Conservation (phyloP, 2,888 invertebrate genomes). For the Quadroppia sp. region DNA sequence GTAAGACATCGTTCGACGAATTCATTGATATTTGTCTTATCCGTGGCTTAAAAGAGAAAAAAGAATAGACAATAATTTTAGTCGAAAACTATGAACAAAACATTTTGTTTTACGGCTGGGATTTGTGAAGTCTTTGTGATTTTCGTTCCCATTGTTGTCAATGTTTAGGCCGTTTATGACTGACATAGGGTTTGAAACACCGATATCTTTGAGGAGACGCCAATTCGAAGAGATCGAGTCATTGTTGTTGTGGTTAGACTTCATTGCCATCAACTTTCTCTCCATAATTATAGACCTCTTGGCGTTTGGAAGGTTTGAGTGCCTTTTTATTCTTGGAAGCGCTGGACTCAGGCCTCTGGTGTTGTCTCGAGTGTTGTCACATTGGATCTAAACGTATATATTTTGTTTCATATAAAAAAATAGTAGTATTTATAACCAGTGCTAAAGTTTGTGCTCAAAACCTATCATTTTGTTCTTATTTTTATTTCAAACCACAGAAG, state of each 20-base stretch:
- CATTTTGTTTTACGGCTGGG: constrained; percentile 1
- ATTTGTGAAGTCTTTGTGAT: not conserved
- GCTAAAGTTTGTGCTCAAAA: constrained; percentile 11
- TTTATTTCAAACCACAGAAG: constrained; percentile 15
- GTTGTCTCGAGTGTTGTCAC: constrained; percentile 20
- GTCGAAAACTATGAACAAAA: not conserved
- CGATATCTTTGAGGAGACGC: not conserved
- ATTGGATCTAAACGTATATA: constrained; percentile 33
- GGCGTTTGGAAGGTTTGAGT: not conserved
- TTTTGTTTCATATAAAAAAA: constrained; percentile 2
- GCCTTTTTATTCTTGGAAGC: constrained; percentile 29
- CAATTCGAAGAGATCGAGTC: constrained; percentile 1
- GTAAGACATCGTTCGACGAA: not conserved
- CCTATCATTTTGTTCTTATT: constrained; percentile 28
- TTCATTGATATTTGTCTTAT: constrained; percentile 1
- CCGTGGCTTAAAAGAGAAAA: constrained; percentile 10
- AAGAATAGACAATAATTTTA: not conserved
- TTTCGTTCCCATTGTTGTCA: constrained; percentile 19
- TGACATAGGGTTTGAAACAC: constrained; percentile 7
- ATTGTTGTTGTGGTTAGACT: constrained; percentile 4
- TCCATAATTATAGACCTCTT: constrained; percentile 22
- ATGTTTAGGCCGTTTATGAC: not conserved
- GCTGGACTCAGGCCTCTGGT: constrained; percentile 10
- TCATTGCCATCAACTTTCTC: constrained; percentile 21
- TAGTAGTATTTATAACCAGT: not conserved